phyloP scores from a whole-genome alignment of 1,140 invertebrate genomes.

The Hypsibius dujardini region DNA sequence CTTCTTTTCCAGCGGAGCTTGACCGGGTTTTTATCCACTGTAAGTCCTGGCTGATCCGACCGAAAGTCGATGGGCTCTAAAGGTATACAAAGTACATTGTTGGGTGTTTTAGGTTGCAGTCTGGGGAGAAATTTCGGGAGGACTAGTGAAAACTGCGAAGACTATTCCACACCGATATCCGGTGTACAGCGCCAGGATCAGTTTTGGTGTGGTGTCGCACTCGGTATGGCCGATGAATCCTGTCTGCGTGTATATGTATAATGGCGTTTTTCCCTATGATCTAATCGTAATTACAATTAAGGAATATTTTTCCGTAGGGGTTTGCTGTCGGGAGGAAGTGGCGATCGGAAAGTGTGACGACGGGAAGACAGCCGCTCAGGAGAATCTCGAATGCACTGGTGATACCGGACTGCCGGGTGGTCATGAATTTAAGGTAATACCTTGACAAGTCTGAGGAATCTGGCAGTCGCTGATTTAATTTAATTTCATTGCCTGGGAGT shows the following conservation, averaged over 20 bases:
- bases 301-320: background rate
- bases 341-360: background rate
- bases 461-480: background rate
- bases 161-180: constrained; percentile 6
- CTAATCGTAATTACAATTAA: background rate
- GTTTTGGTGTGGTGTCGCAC: background rate
- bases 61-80: no score
- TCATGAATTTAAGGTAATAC: no score
- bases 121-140: constrained; percentile 7
- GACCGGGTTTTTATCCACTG: background rate
- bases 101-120: background rate
- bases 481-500: background rate
- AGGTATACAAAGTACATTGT: no score
- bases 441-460: background rate
- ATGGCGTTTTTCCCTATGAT: background rate
- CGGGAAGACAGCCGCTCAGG: constrained; percentile 6
- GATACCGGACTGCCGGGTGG: background rate
- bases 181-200: background rate
- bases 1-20: background rate
- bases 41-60: background rate
- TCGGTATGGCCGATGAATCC: background rate
- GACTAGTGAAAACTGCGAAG: background rate
- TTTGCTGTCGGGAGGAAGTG: background rate
- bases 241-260: background rate
- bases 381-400: background rate